Evolutionary conservation across 1,140 invertebrate genomes (phyloP).

Genomic region (Leguminivora glycinivorella): DNA sequence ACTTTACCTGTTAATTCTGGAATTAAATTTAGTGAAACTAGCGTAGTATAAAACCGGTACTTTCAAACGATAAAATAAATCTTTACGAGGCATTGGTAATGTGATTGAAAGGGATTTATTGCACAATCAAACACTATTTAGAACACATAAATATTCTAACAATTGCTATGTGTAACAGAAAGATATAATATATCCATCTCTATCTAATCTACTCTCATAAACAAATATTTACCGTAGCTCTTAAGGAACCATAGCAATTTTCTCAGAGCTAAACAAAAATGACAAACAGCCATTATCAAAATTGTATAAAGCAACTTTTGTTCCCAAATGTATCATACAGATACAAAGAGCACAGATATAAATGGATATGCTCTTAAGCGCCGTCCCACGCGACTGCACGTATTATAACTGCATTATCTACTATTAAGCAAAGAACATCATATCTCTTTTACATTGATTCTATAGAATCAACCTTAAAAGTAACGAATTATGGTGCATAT

Average conservation of each 20-base stretch:
- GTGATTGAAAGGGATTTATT: neutral
- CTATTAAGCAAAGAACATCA: neutral
- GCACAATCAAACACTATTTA: neutral
- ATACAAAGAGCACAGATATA: conserved; percentile 16
- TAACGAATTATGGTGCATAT: neutral
- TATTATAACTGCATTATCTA: conserved; percentile 25
- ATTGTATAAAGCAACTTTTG: conserved; percentile 5
- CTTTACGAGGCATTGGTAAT: neutral
- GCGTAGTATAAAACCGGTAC: neutral
- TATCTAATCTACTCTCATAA: neutral
- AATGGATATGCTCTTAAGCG: conserved; percentile 19
- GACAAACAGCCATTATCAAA: neutral
- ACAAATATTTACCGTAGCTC: neutral
- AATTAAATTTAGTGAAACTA: neutral
- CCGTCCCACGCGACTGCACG: conserved; percentile 10
- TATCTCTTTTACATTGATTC: neutral
- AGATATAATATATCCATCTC: neutral
- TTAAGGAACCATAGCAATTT: neutral
- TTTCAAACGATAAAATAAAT: too few species aligned
- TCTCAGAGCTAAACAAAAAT: neutral
- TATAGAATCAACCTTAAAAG: neutral
- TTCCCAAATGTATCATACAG: conserved; percentile 3
- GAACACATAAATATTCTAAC: too few species aligned
- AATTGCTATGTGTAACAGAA: too few species aligned
- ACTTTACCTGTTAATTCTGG: neutral